Evolutionary conservation across 2,113 vertebrate genomes (phyloP).

Genomic region (human (Homo sapiens)): GRCh38 chr7:26609501-26610000

Average conservation of each 20-base stretch:
- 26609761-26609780: not conserved
- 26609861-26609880: not conserved
- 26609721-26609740: not conserved
- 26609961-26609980: not conserved
- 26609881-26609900: not conserved
- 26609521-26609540: not conserved
- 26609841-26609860: not conserved
- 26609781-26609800: not conserved
- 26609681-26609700: not conserved
- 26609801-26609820: not conserved
- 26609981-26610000: not conserved
- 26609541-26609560: not conserved
- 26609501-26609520: not conserved
- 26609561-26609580: not conserved
- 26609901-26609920: not conserved
- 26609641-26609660: not conserved
- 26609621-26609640: not conserved
- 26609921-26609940: not conserved
- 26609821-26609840: not conserved
- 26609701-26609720: not conserved
- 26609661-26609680: not conserved
- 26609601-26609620: not conserved
- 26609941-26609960: not conserved
- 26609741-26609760: not conserved
- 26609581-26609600: not conserved